These are phyloP conservation scores for Schizaphis graminum DNA, from an alignment of 2,888 invertebrate genomes.

Conservation along the genomic window DNA sequence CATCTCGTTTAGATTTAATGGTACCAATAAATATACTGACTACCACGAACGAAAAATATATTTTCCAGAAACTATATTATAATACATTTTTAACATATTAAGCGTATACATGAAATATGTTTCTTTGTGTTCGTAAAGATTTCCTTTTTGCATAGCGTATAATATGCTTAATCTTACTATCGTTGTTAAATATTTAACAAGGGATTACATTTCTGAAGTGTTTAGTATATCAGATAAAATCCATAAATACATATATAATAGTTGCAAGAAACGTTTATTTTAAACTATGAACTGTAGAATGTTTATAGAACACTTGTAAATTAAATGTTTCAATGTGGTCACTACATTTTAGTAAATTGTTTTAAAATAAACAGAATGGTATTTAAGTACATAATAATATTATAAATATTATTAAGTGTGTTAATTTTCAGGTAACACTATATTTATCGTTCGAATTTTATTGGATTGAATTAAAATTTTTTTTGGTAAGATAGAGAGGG, in stretches of 20 bases:
- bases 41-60: constrained; percentile 3
- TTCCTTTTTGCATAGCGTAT: background rate
- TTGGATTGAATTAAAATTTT: background rate
- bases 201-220: background rate
- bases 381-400: background rate
- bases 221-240: background rate
- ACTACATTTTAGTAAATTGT: background rate
- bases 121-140: background rate
- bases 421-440: background rate
- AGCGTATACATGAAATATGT: background rate
- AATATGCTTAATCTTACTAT: background rate
- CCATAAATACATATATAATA: background rate
- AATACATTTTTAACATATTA: background rate
- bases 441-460: background rate
- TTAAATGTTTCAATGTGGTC: background rate
- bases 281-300: background rate
- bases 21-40: constrained; percentile 15
- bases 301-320: background rate
- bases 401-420: background rate
- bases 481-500: background rate
- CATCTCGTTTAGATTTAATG: constrained; percentile 36
- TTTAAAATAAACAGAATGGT: background rate
- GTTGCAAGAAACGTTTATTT: background rate
- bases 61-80: constrained; percentile 9
- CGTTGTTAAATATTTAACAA: constrained; percentile 8